Evolutionary conservation across 2,888 invertebrate species (phyloP).

Genomic region (Drosophila sordidula): DNA sequence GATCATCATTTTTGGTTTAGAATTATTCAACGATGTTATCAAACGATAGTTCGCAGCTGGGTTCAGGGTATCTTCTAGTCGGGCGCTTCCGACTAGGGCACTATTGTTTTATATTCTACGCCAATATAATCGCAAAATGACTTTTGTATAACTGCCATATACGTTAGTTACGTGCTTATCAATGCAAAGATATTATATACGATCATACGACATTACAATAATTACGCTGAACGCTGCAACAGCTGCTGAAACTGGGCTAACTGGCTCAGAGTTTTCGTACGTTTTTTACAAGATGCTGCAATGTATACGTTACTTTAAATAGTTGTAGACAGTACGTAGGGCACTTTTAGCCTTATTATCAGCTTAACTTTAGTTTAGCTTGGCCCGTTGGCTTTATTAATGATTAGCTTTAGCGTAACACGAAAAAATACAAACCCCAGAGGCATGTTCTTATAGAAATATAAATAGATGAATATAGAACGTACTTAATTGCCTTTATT

Average conservation of each 20-base stretch:
- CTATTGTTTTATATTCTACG: conserved; percentile 6
- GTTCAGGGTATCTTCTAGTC: no score
- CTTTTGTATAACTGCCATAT: conserved; percentile 43
- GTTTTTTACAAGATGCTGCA: conserved; percentile 31
- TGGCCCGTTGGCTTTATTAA: conserved; percentile 55
- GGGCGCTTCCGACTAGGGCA: no score
- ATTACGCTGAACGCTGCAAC: conserved; percentile 13
- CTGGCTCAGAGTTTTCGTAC: conserved; percentile 40
- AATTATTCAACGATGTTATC: no score
- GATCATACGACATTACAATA: conserved; percentile 8
- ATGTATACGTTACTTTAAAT: conserved; percentile 20
- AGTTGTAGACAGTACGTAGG: conserved; percentile 17
- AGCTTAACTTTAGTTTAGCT: conserved; percentile 57
- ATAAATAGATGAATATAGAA: conserved; percentile 12
- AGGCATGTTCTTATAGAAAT: conserved; percentile 34
- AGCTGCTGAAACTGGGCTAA: conserved; percentile 30
- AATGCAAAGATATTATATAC: conserved; percentile 11
- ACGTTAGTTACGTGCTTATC: background rate
- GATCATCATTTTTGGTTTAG: no score
- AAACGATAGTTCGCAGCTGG: no score
- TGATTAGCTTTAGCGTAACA: conserved; percentile 18
- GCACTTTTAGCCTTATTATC: conserved; percentile 27
- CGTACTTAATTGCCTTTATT: conserved; percentile 16
- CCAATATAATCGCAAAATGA: conserved; percentile 6
- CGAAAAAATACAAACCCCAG: conserved; percentile 17